Evolutionary conservation across 1,140 invertebrate genomes (phyloP).

Genomic region (Ips typographus): DNA sequence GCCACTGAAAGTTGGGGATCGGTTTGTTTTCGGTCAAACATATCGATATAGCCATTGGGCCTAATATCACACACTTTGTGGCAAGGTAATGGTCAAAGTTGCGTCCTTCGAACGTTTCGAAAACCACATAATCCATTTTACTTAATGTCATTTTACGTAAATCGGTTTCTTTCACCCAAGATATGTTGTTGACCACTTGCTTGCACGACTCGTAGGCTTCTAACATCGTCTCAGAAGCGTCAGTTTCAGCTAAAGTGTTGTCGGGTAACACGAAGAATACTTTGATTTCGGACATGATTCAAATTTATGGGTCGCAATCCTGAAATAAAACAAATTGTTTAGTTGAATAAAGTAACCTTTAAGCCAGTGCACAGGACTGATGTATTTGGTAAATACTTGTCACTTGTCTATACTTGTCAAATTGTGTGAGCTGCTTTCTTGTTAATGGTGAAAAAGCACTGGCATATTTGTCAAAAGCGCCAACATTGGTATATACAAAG

Average conservation of each 20-base stretch:
- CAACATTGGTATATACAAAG: no score
- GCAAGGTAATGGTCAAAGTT: conserved; percentile 65
- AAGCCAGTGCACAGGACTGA: no score
- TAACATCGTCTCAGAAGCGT: conserved; percentile 54
- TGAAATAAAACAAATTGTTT: no score
- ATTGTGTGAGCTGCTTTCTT: no score
- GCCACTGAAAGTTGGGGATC: conserved; percentile 73
- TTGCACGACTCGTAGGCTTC: conserved; percentile 51
- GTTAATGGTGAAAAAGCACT: no score
- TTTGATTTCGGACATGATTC: conserved; percentile 36
- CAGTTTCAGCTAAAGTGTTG: conserved; percentile 45
- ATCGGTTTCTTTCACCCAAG: conserved; percentile 57
- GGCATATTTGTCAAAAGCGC: no score
- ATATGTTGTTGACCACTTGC: conserved; percentile 51
- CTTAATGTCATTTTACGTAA: conserved; percentile 56
- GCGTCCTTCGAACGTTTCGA: conserved; percentile 70
- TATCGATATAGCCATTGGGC: conserved; percentile 75
- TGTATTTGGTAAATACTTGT: no score
- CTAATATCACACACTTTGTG: conserved; percentile 71
- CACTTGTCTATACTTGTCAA: no score
- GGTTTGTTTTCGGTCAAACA: conserved; percentile 69
- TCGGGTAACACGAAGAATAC: conserved; percentile 50
- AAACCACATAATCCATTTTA: conserved; percentile 74
- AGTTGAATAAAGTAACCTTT: no score
- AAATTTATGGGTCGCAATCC: no score